Conservation (phyloP, 2,888 invertebrate species). For the Acanthococcus lagerstroemiae region DNA sequence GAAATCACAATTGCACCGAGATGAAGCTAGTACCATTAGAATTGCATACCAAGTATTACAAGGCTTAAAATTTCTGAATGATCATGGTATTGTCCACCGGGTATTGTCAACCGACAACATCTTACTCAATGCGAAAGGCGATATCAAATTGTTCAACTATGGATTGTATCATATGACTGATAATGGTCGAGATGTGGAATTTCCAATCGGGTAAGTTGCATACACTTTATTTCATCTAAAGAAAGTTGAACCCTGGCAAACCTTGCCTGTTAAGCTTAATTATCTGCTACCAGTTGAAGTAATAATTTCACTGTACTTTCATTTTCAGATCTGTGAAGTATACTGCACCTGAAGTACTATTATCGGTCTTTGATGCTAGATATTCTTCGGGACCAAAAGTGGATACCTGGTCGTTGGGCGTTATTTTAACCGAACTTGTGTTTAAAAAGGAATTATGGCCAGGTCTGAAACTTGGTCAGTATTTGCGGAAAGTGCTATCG, state of each 20-base stretch:
- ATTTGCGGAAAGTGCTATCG: constrained; percentile 63
- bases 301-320: not conserved
- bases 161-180: constrained; percentile 89
- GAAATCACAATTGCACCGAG: not conserved
- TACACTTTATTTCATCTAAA: not conserved
- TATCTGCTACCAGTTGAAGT: not conserved
- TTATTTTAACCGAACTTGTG: constrained; percentile 71
- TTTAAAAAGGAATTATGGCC: constrained; percentile 61
- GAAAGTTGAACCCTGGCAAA: not conserved
- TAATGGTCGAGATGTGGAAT: constrained; percentile 72
- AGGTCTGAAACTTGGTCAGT: constrained; percentile 61
- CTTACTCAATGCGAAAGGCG: constrained; percentile 57
- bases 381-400: constrained; percentile 56
- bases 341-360: constrained; percentile 68
- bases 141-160: constrained; percentile 81
- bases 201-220: constrained; percentile 64
- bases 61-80: constrained; percentile 63
- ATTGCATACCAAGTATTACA: constrained; percentile 63
- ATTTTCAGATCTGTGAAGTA: constrained; percentile 60
- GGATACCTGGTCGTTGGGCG: constrained; percentile 92
- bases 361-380: constrained; percentile 44
- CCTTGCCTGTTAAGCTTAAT: not conserved
- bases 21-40: constrained; percentile 46
- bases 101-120: constrained; percentile 76
- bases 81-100: constrained; percentile 62